A percentile compares a stretch with the other conserved stretches of the same genome.
These are phyloP conservation scores for Criorhina ranunculi DNA, from an alignment of 2,888 invertebrate species.

Conservation along the genomic window DNA sequence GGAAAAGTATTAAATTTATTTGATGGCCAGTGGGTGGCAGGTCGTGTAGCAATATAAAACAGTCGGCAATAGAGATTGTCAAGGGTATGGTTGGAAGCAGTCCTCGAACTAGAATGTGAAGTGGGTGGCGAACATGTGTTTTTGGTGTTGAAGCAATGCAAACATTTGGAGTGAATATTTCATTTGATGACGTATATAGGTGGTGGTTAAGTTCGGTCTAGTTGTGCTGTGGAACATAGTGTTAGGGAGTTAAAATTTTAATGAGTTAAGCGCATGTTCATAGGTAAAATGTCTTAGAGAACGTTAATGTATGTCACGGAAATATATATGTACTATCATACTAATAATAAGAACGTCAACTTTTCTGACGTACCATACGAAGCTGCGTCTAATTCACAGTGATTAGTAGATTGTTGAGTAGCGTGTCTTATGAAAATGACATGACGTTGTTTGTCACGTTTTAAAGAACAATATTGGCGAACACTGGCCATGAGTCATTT, in stretches of 20 bases:
- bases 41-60: slow-evolving; percentile 1
- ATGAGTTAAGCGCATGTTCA: no score
- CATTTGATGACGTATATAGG: slow-evolving; percentile 26
- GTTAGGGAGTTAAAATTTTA: not conserved
- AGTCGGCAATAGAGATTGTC: slow-evolving; percentile 22
- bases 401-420: no score
- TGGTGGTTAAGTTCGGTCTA: not conserved
- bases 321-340: no score
- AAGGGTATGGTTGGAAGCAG: not conserved
- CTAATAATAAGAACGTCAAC: no score
- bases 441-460: no score
- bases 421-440: no score
- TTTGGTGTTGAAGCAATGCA: slow-evolving; percentile 40
- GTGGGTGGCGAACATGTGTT: slow-evolving; percentile 40
- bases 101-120: slow-evolving; percentile 21
- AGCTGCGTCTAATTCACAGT: no score
- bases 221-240: not conserved
- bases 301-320: no score
- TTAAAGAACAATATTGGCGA: no score
- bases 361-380: no score
- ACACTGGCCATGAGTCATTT: no score
- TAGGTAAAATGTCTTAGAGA: no score
- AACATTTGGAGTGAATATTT: slow-evolving; percentile 48
- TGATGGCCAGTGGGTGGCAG: slow-evolving; percentile 40
- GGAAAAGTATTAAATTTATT: slow-evolving; percentile 49